Base-by-base conservation (phyloP, 2,113 vertebrate species). In the Ivindomyrus marchei region DNA sequence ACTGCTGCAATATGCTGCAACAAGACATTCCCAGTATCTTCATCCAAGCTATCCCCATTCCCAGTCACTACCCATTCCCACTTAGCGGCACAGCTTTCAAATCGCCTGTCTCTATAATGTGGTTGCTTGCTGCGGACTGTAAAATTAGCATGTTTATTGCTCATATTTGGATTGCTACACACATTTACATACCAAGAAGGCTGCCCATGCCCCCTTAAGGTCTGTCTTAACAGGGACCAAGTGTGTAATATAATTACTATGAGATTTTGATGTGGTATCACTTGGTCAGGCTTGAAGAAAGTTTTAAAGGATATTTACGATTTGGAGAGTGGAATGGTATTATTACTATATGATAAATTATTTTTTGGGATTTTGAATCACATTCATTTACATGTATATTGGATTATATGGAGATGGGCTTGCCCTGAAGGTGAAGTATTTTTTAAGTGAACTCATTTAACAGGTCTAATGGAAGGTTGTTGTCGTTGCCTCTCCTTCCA, bases 61-160 rank as follows among this genome's bases (percentile, higher is more conserved):
- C 36, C 45, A 85, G n/a, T 15, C 42, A 46, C 17, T 6, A 5
- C 77, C 83, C 83, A 47, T 4, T 24, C 7, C 83, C 83, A 47
- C 46, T 85, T 11, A 47, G 8, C 0, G 8, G 1, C 45, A 85
- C 1, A 24, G 39, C 85, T 52, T 52, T 52, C 5, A 27, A 87
- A 87, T 36, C 19, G 47, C 15, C 27, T 8, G 42, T 87, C 27
- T 52, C 85, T 53, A 27, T 52, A 47, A 87, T 52, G n/a, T 36
- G 47, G 13, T 19, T 53, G 46, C 85, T 87, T 53, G 47, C n/a
- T 17, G 10, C 49, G 24, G n/a, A 36, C 13, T 52, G 24, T 27
- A 52, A 87, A 52, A 87, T 87, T 87, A 87, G 85, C 85, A 87
- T 87, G 85, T 87, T 87, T 87, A 87, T 87, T 87, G 49, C 85